These are phyloP conservation scores for Syncerus caffer DNA, from an alignment of 2,797 vertebrate species.

Conservation along the genomic window DNA sequence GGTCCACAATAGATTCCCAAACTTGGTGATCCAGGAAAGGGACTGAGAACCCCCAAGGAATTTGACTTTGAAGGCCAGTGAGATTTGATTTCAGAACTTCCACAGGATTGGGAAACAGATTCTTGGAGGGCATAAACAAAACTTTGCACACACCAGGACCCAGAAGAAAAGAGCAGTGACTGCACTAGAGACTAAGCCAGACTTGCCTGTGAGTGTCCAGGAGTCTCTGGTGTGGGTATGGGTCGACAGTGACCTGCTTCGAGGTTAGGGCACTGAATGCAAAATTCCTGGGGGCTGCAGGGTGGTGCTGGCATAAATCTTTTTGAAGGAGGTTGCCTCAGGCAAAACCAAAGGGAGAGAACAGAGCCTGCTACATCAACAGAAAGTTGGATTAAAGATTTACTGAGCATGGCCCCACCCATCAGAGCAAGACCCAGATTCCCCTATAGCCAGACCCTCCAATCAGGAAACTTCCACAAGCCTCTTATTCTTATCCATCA, in stretches of 20 bases:
- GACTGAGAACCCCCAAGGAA: not conserved
- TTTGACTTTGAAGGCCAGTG: not conserved
- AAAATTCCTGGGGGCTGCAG: not conserved
- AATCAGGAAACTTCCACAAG: not conserved
- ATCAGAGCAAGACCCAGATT: not conserved
- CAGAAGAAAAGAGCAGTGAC: not conserved
- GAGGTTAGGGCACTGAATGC: not conserved
- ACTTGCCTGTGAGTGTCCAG: not conserved
- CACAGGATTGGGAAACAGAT: not conserved
- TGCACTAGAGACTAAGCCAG: not conserved
- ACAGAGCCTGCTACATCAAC: not conserved
- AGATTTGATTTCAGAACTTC: not conserved
- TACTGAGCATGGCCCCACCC: not conserved
- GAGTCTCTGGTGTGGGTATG: not conserved
- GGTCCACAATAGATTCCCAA: not conserved
- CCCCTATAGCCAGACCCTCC: not conserved
- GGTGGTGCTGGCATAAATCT: not conserved
- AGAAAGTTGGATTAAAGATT: not conserved
- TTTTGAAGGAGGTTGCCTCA: not conserved
- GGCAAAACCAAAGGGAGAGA: not conserved
- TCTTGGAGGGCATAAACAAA: not conserved
- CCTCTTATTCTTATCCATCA: not conserved
- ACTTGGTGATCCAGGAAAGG: not conserved
- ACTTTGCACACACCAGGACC: not conserved
- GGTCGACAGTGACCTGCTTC: rapidly evolving